These are phyloP conservation scores for Drosophila gunungcola DNA, from an alignment of 1,140 invertebrate species.

Conservation along the genomic window DNA sequence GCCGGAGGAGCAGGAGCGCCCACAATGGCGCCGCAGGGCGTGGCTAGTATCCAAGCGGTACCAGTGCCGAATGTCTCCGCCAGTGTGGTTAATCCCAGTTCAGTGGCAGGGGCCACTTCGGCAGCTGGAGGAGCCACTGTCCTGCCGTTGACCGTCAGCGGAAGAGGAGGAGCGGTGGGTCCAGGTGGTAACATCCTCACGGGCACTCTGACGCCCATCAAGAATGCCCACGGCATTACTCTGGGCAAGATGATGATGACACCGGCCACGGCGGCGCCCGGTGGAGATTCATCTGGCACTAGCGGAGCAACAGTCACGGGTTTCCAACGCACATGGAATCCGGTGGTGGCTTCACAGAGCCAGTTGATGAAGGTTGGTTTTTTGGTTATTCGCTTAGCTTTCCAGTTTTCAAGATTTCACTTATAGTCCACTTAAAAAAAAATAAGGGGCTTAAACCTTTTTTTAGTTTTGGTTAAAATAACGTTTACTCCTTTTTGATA, in stretches of 20 bases:
- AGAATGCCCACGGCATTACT: constrained; percentile 72
- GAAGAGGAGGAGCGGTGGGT: constrained; percentile 49
- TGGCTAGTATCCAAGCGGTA: constrained; percentile 75
- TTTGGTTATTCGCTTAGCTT: neutral
- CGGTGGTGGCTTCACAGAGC: constrained; percentile 55
- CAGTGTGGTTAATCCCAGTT: constrained; percentile 48
- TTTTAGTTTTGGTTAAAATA: no score
- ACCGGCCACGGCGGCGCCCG: constrained; percentile 41
- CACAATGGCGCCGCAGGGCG: constrained; percentile 62
- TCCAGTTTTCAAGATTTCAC: no score
- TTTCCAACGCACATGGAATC: constrained; percentile 47
- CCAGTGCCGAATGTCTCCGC: constrained; percentile 52
- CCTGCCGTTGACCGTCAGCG: constrained; percentile 73
- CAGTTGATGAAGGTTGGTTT: constrained; percentile 40
- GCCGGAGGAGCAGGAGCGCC: constrained; percentile 19
- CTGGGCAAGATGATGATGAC: constrained; percentile 83
- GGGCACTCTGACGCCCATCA: constrained; percentile 77
- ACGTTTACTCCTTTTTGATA: no score
- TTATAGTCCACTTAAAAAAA: no score
- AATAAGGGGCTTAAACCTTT: no score
- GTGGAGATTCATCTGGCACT: neutral
- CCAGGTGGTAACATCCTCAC: constrained; percentile 66
- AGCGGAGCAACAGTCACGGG: constrained; percentile 25
- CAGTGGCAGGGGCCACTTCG: constrained; percentile 40
- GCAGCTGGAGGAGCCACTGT: constrained; percentile 74